Conservation (phyloP, 2,888 invertebrate genomes). For the Brassicogethes aeneus region DNA sequence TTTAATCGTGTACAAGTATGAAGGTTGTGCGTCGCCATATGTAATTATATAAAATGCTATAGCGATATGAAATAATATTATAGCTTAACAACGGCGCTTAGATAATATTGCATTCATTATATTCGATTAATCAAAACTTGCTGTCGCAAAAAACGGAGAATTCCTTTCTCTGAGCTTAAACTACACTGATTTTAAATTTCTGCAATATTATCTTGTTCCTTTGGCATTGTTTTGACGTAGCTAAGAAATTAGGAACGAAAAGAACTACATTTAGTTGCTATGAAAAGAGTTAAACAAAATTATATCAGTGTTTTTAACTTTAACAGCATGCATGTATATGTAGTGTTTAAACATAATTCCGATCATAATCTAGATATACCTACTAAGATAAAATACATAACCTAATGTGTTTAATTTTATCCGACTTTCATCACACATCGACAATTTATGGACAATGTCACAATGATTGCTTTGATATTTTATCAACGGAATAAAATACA, state of each 20-base stretch:
- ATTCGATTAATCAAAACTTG: too few species aligned
- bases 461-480: too few species aligned
- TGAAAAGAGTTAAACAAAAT: slow-evolving; percentile 10
- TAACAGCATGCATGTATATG: slow-evolving; percentile 22
- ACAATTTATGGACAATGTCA: too few species aligned
- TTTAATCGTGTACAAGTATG: slow-evolving; percentile 26
- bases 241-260: too few species aligned
- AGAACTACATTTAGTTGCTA: slow-evolving; percentile 13
- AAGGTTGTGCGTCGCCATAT: slow-evolving; percentile 36
- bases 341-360: slow-evolving; percentile 21
- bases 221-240: neutral
- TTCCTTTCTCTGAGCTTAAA: too few species aligned
- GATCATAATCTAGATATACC: slow-evolving; percentile 10
- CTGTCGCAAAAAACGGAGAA: too few species aligned
- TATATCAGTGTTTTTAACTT: slow-evolving; percentile 28
- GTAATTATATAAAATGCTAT: slow-evolving; percentile 15
- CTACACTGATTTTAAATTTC: too few species aligned
- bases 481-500: too few species aligned
- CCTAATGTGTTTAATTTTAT: slow-evolving; percentile 1
- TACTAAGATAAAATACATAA: slow-evolving; percentile 12
- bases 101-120: neutral
- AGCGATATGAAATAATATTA: slow-evolving; percentile 14
- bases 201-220: too few species aligned
- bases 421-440: too few species aligned
- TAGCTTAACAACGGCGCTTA: slow-evolving; percentile 9